Evolutionary conservation across 1,140 invertebrate species (phyloP).

Genomic region (Drosophila nebulosa): DNA sequence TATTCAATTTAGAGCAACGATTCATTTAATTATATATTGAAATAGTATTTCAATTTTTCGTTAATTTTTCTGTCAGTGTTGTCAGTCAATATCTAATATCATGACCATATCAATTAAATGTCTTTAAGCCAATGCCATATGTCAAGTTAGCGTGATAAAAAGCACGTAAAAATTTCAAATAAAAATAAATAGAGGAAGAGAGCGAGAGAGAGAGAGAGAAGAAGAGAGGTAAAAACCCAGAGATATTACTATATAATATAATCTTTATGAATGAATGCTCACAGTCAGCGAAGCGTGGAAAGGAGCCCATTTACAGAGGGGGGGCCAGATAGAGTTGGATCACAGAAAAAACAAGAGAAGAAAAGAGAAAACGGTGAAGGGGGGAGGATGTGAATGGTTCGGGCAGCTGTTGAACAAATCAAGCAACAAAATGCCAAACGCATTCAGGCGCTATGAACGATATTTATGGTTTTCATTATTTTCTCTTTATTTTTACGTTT

Average conservation of each 20-base stretch:
- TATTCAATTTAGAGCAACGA: too few relatives aligned
- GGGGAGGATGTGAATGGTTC: background rate
- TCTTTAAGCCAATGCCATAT: slow-evolving; percentile 44
- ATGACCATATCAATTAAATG: slow-evolving; percentile 52
- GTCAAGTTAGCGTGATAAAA: slow-evolving; percentile 47
- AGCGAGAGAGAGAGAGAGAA: background rate
- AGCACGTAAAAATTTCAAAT: slow-evolving; percentile 40
- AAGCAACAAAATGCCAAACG: slow-evolving; percentile 33
- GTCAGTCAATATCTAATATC: slow-evolving; percentile 1
- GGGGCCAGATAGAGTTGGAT: background rate
- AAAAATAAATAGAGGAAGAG: slow-evolving; percentile 16
- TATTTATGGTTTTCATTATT: slow-evolving; percentile 53
- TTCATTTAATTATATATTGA: too few relatives aligned
- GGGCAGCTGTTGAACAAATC: slow-evolving; percentile 41
- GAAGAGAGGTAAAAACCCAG: slow-evolving; percentile 1
- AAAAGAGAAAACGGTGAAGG: too few relatives aligned
- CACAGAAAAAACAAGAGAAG: too few relatives aligned
- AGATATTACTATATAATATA: slow-evolving; percentile 13
- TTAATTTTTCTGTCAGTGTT: background rate
- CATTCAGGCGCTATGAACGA: slow-evolving; percentile 62
- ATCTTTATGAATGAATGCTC: slow-evolving; percentile 59
- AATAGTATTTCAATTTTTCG: too few relatives aligned
- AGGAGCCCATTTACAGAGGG: slow-evolving; percentile 3
- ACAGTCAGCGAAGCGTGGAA: slow-evolving; percentile 41
- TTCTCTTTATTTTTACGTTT: background rate